These are phyloP conservation scores for Xyrauchen texanus DNA, from an alignment of 2,113 vertebrate genomes.

Conservation along the genomic window DNA sequence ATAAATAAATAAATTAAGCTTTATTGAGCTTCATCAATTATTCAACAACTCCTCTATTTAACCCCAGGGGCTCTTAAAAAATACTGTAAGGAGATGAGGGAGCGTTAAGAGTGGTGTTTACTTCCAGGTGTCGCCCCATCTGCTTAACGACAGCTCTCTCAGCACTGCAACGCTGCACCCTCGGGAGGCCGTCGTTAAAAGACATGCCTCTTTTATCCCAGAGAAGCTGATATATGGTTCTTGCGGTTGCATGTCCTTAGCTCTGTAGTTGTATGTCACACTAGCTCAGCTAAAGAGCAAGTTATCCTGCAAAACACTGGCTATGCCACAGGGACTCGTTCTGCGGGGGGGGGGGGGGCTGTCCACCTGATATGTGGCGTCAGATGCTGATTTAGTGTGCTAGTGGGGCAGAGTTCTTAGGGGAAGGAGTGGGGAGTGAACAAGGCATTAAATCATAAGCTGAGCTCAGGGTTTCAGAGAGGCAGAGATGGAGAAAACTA, in stretches of 20 bases:
- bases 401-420: constrained; percentile 16
- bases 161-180: not conserved
- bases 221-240: constrained; percentile 34
- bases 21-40: constrained; percentile 52
- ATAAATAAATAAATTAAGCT: constrained; percentile 50
- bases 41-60: constrained; percentile 40
- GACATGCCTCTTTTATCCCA: constrained; percentile 27
- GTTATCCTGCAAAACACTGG: constrained; percentile 15
- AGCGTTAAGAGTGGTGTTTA: constrained; percentile 18
- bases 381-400: constrained; percentile 29
- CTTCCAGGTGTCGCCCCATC: constrained; percentile 12
- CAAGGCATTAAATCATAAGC: constrained; percentile 40
- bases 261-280: not conserved
- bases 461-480: constrained; percentile 18
- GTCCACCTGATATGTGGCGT: constrained; percentile 28
- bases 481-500: constrained; percentile 1
- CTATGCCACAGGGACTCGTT: constrained; percentile 1
- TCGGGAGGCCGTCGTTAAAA: constrained; percentile 41
- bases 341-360: not conserved
- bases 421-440: constrained; percentile 20
- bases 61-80: constrained; percentile 35
- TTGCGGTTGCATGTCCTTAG: constrained; percentile 1
- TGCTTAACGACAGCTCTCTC: constrained; percentile 43
- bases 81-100: constrained; percentile 44
- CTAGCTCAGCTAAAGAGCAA: not conserved